Evolutionary conservation across 1,140 invertebrate genomes (phyloP).

Genomic region (Musca vetustissima): DNA sequence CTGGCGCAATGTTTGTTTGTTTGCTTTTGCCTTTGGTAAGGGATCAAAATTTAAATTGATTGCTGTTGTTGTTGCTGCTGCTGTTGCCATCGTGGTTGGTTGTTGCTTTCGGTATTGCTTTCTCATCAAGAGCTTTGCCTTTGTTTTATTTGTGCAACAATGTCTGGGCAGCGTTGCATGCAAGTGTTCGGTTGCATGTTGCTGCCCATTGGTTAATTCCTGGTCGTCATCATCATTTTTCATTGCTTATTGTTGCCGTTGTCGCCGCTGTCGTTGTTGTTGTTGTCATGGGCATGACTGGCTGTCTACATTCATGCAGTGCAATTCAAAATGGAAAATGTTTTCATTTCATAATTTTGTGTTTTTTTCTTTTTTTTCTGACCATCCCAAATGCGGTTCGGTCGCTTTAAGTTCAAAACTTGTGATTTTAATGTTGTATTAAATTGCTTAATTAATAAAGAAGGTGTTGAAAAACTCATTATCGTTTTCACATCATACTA

Average conservation of each 20-base stretch:
- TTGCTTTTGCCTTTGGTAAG: no score
- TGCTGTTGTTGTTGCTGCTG: neutral
- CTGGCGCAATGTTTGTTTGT: no score
- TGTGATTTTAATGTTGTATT: no score
- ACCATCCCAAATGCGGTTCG: no score
- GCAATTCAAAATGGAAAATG: slow-evolving; percentile 6
- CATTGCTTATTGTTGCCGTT: neutral
- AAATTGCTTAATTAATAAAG: no score
- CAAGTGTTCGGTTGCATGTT: slow-evolving; percentile 6
- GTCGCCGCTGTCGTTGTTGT: no score
- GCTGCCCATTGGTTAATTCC: slow-evolving; percentile 5
- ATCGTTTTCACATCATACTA: no score
- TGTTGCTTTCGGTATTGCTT: neutral
- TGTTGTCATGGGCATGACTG: no score
- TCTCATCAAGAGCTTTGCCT: neutral
- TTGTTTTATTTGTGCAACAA: neutral
- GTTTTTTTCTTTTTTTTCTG: no score
- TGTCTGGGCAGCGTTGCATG: neutral
- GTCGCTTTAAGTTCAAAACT: no score
- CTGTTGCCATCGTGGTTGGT: neutral
- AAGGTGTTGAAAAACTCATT: no score
- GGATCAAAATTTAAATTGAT: neutral
- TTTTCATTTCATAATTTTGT: neutral
- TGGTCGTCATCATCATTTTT: neutral
- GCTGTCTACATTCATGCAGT: neutral